phyloP scores from a whole-genome alignment of 2,888 invertebrate species.

The Charanyca ferruginea region DNA sequence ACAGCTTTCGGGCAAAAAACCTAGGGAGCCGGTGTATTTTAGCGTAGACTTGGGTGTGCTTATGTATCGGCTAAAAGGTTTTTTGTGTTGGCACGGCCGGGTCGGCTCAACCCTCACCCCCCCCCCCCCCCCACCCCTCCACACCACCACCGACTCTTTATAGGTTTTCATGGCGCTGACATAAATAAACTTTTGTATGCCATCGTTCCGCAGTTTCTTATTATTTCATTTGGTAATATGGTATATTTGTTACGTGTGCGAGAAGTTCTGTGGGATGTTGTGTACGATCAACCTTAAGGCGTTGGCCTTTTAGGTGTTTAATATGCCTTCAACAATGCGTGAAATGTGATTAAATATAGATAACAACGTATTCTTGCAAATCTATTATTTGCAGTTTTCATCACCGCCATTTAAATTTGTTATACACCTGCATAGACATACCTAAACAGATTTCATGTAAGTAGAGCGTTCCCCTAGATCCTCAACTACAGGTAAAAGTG shows the following conservation, averaged over 20 bases:
- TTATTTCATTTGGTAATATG: conserved; percentile 36
- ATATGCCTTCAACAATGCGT: not conserved
- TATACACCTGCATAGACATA: too few relatives aligned
- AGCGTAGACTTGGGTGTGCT: conserved; percentile 56
- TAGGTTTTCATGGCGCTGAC: conserved; percentile 53
- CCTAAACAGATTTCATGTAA: not conserved
- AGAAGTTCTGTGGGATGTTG: not conserved
- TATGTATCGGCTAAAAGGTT: conserved; percentile 64
- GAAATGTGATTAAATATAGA: not conserved
- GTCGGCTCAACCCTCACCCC: conserved; percentile 1
- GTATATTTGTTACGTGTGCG: conserved; percentile 5
- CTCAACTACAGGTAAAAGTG: not conserved
- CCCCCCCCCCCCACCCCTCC: too few relatives aligned
- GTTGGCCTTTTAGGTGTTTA: not conserved
- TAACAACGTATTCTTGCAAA: not conserved
- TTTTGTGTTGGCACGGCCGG: conserved; percentile 58
- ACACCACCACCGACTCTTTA: conserved; percentile 36
- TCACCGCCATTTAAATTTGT: too few relatives aligned
- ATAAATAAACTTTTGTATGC: conserved; percentile 52
- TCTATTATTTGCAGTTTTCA: not conserved
- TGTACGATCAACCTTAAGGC: conserved; percentile 1
- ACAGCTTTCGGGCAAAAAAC: conserved; percentile 54
- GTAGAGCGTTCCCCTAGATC: not conserved
- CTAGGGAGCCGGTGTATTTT: conserved; percentile 54
- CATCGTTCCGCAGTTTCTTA: conserved; percentile 34